Percentiles rank a stretch among this genome's conserved stretches.
phyloP scores from a whole-genome alignment of 2,797 vertebrate species.

The Hozukius guyotensis region DNA sequence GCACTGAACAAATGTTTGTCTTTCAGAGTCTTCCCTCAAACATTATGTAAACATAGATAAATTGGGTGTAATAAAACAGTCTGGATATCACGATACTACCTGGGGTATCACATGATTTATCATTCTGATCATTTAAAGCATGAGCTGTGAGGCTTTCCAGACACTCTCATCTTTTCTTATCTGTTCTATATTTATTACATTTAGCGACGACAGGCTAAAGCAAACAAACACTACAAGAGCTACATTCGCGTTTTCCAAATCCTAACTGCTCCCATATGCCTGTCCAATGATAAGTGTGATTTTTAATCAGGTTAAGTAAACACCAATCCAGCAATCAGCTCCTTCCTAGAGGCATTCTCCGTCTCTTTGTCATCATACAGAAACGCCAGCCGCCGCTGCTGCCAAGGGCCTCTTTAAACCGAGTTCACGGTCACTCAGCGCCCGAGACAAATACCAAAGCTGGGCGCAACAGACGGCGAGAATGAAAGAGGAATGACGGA shows the following conservation, averaged over 20 bases:
- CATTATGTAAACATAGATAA: slow-evolving; percentile 29
- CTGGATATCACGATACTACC: slow-evolving; percentile 6
- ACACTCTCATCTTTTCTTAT: slow-evolving; percentile 1
- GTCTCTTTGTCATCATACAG: slow-evolving; percentile 30
- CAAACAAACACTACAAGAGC: slow-evolving; percentile 16
- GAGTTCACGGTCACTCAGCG: slow-evolving; percentile 52
- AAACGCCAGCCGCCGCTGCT: neutral
- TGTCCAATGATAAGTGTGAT: slow-evolving; percentile 18
- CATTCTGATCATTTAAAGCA: slow-evolving; percentile 18
- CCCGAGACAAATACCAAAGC: slow-evolving; percentile 43
- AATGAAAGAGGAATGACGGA: slow-evolving; percentile 39
- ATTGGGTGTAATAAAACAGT: slow-evolving; percentile 13
- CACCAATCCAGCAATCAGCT: slow-evolving; percentile 17
- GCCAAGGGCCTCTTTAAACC: slow-evolving; percentile 44
- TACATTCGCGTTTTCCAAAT: neutral
- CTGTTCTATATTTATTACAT: slow-evolving; percentile 18
- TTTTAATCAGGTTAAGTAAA: slow-evolving; percentile 51
- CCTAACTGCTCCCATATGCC: slow-evolving; percentile 7
- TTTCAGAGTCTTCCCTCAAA: slow-evolving; percentile 16
- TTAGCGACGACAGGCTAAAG: slow-evolving; percentile 21
- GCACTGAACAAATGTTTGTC: slow-evolving; percentile 30
- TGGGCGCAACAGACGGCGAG: slow-evolving; percentile 3
- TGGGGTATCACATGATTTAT: slow-evolving; percentile 20
- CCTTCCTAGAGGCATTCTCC: slow-evolving; percentile 7
- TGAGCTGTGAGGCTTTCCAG: neutral